Evolutionary conservation across 2,113 vertebrate genomes (phyloP).

Genomic region (Antigone vipio): DNA sequence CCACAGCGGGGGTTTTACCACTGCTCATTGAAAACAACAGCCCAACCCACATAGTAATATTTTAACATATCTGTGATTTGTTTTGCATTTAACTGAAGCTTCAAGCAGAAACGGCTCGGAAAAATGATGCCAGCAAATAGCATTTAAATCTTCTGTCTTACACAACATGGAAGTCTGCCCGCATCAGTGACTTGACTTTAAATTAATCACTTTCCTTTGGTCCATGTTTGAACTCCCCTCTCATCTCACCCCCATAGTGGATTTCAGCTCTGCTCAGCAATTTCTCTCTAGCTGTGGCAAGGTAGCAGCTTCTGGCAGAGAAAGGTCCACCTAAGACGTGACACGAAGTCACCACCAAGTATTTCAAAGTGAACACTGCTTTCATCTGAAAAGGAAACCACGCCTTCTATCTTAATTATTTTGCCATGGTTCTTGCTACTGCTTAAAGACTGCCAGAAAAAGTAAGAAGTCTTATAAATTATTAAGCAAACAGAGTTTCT

Average conservation of each 20-base stretch:
- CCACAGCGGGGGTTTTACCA: conserved; percentile 20
- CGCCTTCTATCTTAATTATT: background rate
- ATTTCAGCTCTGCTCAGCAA: background rate
- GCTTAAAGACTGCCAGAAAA: background rate
- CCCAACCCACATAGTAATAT: background rate
- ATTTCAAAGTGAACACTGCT: background rate
- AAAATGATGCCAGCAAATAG: conserved; percentile 9
- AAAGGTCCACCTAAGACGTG: background rate
- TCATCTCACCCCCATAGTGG: background rate
- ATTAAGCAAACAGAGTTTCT: background rate
- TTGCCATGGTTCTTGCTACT: background rate
- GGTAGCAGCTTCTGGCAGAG: background rate
- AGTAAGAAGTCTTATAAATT: background rate
- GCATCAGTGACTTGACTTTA: conserved; percentile 4
- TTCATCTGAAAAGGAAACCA: background rate
- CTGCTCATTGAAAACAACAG: conserved; percentile 29
- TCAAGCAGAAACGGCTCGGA: background rate
- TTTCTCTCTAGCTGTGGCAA: background rate
- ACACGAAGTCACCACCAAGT: background rate
- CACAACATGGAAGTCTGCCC: conserved; percentile 39
- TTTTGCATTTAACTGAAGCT: background rate
- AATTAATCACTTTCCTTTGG: background rate
- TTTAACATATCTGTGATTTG: conserved; percentile 26
- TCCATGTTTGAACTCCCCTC: background rate
- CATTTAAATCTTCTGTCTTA: background rate